Evolutionary conservation across 2,113 vertebrate species (phyloP), one percentile per base, ranked within the genome.

Genomic region (Brienomyrus brachyistius): DNA sequence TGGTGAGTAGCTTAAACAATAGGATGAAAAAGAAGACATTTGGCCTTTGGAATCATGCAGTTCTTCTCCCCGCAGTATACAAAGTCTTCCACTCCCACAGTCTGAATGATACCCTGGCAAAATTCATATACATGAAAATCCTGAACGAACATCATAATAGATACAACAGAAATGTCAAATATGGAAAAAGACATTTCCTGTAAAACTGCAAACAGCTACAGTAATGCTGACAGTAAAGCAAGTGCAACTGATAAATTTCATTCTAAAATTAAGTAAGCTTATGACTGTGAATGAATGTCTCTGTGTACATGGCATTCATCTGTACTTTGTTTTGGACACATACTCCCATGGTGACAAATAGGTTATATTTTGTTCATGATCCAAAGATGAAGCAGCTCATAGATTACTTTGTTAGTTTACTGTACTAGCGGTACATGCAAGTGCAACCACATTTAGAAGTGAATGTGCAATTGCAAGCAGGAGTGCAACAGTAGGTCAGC

Each of bases 71-170:
- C n/a, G 15, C 6, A 89, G 88, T 80, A 70, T 89, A 70, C 13
- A 23, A 35, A 8, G 23, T 47, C 48, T 77, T 48, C 88, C 70
- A 89, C 62, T 13, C 10, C 62, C 88, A 80, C 27, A 80, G 43
- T 56, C 84, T 82, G 27, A 54, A 4, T 17, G 47, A 91, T 83
- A 86, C 83, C 87, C 88, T 89, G 50, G 86, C 50, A 91, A 52
- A 47, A 35, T 52, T 56, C 51, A 48, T 4, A 86, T 77, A 31
- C 27, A 91, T 52, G 83, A 85, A 5, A 80, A 17, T 80, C 5
- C 31, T 40, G 35, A 80, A 80, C 0, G 13, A 80, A 80, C 74
- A 80, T 43, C 6, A 80, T 80, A 19, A 80, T 43, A 2, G 27
- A 43, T 43, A 80, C 35, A 80, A 43, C 31, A 80, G 74, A 43